Evolutionary conservation across 2,113 vertebrate genomes (phyloP), one percentile per base, ranked within the genome.

Genomic region (Ceuthmochares aereus): DNA sequence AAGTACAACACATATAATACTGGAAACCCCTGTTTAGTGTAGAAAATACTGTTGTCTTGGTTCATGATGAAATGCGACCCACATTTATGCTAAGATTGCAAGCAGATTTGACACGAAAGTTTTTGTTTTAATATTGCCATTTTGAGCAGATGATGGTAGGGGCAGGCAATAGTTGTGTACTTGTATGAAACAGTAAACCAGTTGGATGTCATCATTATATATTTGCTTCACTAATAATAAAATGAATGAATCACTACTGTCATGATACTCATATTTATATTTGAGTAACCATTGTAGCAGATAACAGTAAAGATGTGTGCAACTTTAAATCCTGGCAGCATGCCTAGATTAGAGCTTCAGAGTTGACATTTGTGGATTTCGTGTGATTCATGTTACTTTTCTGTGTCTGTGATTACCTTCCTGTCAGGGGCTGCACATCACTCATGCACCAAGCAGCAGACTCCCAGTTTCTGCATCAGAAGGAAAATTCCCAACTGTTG

Each of bases 141-240:
- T 23, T 92, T 14, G 7, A 54, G 54, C 5, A 72, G 78, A 12
- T 52, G 54, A 54, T 7, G 45, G 42, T 2, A 66, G 60, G 62
- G 34, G 72, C 27, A 42, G 58, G 45, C 62, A 64, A 9, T 7
- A 52, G 81, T 0, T 25, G 62, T 27, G 43, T 62, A 17, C 47
- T 43, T 13, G 9, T 14, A 32, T 7, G 69, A 79, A 93, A 67
- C 34, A 64, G 16, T 45, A 80, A 52, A 91, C 66, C 74, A 59
- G 52, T 14, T 27, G 59, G 45, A 36, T 90, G 75, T 25, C 93
- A 94, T 94, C 90, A 36, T 63, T 49, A 14, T 6, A 2, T 25
- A 72, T 90, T 76, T 86, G 93, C 86, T 90, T 56, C 89, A 84
- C 70, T 95, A 89, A 95, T 74, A 93, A 96, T 64, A 74, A 92